Base-by-base conservation (phyloP, 2,888 invertebrate genomes). In the Torymus auratus region DNA sequence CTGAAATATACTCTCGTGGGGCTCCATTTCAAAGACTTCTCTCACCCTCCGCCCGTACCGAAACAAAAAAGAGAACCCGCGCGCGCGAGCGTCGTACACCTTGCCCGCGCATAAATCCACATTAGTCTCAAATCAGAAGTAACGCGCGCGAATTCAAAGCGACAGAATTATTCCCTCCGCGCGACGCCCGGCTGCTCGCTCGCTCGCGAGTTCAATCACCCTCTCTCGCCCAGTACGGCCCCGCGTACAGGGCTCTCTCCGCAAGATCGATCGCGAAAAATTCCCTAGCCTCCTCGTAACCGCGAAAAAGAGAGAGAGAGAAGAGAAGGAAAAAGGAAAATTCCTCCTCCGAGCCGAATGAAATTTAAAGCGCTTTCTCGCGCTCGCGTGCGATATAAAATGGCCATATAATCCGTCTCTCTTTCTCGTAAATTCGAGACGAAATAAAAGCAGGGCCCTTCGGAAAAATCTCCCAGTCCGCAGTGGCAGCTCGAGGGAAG, bases 381-480 rank as follows among this genome's bases (percentile, higher is more conserved):
- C 41, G 41, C 7, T 5, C 7, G 41, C 41, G 5, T 7, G 41
- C 41, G 41, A 41, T 41, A 41, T 41, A 41, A 41, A 41, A 41
- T 41, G 7, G 41, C 41, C 41, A 7, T 41, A 41, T 41, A 41
- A 41, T 41, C 56, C 52, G 61, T 71, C 50, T 13, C 17, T 28
- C 61, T 62, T 53, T 62, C 72, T 62, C 72, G 72, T 62, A 72
- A 72, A 72, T 72, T 72, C 53, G 62, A 7, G 53, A 23, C 53
- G 62, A 72, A 72, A 72, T 72, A 72, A 72, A 72, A 72, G 62
- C 53, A 41, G 41, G 67, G 15, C 58, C 20, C 23, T 53, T 13
- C 52, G 23, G 61, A 52, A 60, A 52, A 60, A 20, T 52, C 13
- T 15, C 17, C 50, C 52, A 4, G n/a, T 10, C 41, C 15, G 70